Evolutionary conservation across 1,140 invertebrate genomes (phyloP), one percentile per base, ranked within the genome.

Genomic region (Camponotus pennsylvanicus): DNA sequence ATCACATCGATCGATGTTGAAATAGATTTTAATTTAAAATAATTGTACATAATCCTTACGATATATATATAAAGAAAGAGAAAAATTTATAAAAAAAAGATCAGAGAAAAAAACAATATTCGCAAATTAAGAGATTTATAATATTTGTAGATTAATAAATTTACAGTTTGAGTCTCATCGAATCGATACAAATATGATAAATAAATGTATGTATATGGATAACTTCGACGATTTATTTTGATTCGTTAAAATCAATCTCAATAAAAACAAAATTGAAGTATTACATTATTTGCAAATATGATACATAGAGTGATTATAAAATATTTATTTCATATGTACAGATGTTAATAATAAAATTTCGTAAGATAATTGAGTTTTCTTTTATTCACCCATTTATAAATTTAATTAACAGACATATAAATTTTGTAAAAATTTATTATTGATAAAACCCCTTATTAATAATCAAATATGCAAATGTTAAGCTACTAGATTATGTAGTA

Each of bases 321-420:
- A n/a, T 85, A 88, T 85, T 85, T 80, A 90, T 90, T 79, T 90
- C 64, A 57, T 87, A 90, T 90, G 86, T 90, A 87, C 73, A 87
- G 69, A 69, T 76, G 75, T 80, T 63, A 52, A 71, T 55, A 90
- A 90, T 90, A 90, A 90, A 90, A 85, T 64, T 89, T 89, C 84
- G 32, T 84, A 87, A 82, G 49, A 73, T 27, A 32, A 75, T 0
- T 37, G 32, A 61, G 11, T 42, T 32, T 73, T 32, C 8, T 85
- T 66, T 66, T 13, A 7, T 32, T 49, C 32, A 27, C 32, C 3
- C 15, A 21, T 42, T 89, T 76, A 52, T 18, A 9, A 64, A 45
- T 59, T 71, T 55, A n/a, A 27, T 15, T 45, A 59, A 45, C 2
- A 57, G n/a, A 73, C 4, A 59, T 69, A 13, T 13, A 13, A 37